A percentile compares a stretch with the other conserved stretches of the same genome.
phyloP scores from a whole-genome alignment of 2,797 vertebrate genomes.

The Tauraco hartlaubi region DNA sequence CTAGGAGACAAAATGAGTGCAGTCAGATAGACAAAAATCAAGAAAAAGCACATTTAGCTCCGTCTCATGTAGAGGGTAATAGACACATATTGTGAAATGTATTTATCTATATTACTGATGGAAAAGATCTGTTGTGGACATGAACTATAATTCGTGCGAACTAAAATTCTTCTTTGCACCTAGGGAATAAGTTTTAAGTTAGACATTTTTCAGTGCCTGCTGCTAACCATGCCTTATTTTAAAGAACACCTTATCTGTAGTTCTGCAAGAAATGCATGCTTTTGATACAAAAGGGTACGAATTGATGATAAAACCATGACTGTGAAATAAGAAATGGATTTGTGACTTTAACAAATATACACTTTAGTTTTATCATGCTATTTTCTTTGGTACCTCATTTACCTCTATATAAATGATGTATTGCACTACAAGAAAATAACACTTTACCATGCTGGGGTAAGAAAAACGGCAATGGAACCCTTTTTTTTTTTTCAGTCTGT shows the following conservation, averaged over 20 bases:
- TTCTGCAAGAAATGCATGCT: neutral
- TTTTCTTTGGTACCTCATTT: neutral
- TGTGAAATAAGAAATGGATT: conserved; percentile 44
- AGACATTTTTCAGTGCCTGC: neutral
- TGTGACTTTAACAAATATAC: neutral
- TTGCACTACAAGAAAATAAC: neutral
- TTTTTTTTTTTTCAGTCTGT: neutral
- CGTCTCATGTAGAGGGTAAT: neutral
- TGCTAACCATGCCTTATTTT: neutral
- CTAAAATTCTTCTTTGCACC: neutral
- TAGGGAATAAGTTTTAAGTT: neutral
- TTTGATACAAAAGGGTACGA: neutral
- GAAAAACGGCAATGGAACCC: neutral
- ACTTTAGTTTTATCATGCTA: neutral
- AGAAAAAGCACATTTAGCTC: neutral
- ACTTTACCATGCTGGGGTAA: neutral
- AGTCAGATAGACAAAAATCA: neutral
- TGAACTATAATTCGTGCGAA: neutral
- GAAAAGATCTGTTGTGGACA: neutral
- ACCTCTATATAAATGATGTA: neutral
- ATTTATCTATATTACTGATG: neutral
- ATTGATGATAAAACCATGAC: neutral
- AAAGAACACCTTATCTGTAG: neutral
- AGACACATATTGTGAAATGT: neutral
- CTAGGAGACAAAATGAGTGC: neutral